Percentiles rank a stretch among this genome's conserved stretches.
phyloP scores from a whole-genome alignment of 2,888 invertebrate genomes.

The Scaeva pyrastri region DNA sequence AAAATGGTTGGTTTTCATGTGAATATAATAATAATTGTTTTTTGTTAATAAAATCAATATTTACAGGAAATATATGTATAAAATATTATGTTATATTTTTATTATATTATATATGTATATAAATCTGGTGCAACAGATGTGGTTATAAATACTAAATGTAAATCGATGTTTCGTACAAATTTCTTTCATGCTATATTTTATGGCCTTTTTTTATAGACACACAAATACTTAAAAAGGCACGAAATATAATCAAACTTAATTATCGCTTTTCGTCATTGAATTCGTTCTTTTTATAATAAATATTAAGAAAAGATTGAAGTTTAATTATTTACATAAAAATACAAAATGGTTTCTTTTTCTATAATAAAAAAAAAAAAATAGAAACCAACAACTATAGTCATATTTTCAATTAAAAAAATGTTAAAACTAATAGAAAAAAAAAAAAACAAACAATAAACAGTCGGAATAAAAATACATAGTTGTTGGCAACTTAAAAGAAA shows the following conservation, averaged over 20 bases:
- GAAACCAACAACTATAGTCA: slow-evolving; percentile 15
- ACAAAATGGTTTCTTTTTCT: slow-evolving; percentile 30
- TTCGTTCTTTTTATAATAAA: slow-evolving; percentile 11
- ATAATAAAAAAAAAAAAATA: background rate
- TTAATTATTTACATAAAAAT: slow-evolving; percentile 69
- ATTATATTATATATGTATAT: slow-evolving; percentile 34
- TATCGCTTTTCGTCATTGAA: slow-evolving; percentile 30
- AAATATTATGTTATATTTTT: slow-evolving; percentile 44
- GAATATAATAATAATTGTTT: slow-evolving; percentile 17
- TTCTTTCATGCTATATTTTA: slow-evolving; percentile 44
- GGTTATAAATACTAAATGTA: slow-evolving; percentile 15
- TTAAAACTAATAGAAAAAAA: slow-evolving; percentile 3
- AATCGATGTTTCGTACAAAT: slow-evolving; percentile 55
- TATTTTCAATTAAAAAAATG: background rate
- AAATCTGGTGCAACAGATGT: slow-evolving; percentile 28
- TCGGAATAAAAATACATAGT: slow-evolving; percentile 12
- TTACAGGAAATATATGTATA: slow-evolving; percentile 60
- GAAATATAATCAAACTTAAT: slow-evolving; percentile 41
- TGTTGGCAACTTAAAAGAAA: slow-evolving; percentile 45
- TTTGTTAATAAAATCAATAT: slow-evolving; percentile 54
- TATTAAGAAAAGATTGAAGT: slow-evolving; percentile 20
- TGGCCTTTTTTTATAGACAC: slow-evolving; percentile 8
- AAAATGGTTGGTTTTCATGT: slow-evolving; percentile 57
- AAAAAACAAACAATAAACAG: slow-evolving; percentile 20
- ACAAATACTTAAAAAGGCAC: slow-evolving; percentile 64